Evolutionary conservation across 2,797 vertebrate species (phyloP).

Genomic region (Enteromius treurensis): DNA sequence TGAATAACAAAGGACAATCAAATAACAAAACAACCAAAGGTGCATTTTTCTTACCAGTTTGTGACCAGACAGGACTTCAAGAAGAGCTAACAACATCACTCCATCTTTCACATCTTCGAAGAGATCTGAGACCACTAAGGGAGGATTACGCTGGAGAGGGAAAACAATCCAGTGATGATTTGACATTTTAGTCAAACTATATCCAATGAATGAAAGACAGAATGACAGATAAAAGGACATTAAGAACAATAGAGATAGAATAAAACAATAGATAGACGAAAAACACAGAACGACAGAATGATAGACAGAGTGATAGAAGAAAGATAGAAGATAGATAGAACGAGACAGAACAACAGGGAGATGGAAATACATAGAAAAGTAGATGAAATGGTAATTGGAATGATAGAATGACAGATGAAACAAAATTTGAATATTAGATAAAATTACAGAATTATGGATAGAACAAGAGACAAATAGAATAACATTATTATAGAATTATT

Average conservation of each 20-base stretch:
- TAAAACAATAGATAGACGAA: not conserved
- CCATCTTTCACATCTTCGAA: constrained; percentile 99
- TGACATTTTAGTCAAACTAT: not conserved
- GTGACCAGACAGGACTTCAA: constrained; percentile 95
- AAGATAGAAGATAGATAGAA: not conserved
- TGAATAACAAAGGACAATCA: not conserved
- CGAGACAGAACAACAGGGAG: not conserved
- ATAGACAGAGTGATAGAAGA: not conserved
- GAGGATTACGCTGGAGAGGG: constrained; percentile 81
- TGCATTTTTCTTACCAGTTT: constrained; percentile 83
- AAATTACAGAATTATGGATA: not conserved
- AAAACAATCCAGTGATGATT: not conserved
- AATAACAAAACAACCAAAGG: constrained; percentile 20
- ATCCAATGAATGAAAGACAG: not conserved
- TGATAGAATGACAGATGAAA: not conserved
- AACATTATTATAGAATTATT: not conserved
- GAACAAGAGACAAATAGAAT: not conserved
- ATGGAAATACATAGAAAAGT: not conserved
- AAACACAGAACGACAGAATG: not conserved
- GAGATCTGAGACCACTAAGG: constrained; percentile 89
- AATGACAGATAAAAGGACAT: not conserved
- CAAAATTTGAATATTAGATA: not conserved
- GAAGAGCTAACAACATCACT: constrained; percentile 89
- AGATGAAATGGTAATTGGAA: not conserved
- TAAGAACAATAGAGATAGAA: not conserved